Base-by-base conservation (phyloP, 1,140 invertebrate genomes). In the Daktulosphaira vitifoliae region DNA sequence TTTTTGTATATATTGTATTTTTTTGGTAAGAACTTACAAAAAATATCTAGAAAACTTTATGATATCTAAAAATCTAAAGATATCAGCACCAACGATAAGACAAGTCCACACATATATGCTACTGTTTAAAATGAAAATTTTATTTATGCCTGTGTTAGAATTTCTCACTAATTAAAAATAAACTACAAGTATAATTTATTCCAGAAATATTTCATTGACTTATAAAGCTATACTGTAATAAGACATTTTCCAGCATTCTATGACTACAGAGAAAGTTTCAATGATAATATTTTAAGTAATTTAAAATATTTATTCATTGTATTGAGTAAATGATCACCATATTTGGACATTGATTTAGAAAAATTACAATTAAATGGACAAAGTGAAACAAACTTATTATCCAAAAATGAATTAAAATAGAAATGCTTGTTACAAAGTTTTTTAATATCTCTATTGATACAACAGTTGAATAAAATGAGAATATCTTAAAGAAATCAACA, bases 371-470 rank as follows among this genome's bases (percentile, higher is more conserved):
- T 16, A 46, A 46, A 0, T 16, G 44, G 44, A 9, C 44, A 20
- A 18, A 46, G 2, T 18, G 44, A 46, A 46, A 46, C 44, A 46
- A 46, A 46, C 44, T 46, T 46, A 20, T 46, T 46, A 46, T 46
- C 18, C 16, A 20, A 11, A 46, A n/a, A n/a, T n/a, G n/a, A n/a
- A n/a, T n/a, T n/a, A n/a, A n/a, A n/a, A n/a, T n/a, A n/a, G n/a
- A n/a, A n/a, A n/a, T n/a, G n/a, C n/a, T n/a, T n/a, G n/a, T n/a
- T n/a, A n/a, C n/a, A n/a, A n/a, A n/a, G n/a, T n/a, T n/a, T n/a
- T n/a, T n/a, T n/a, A n/a, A n/a, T n/a, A n/a, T n/a, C n/a, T n/a
- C n/a, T n/a, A n/a, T n/a, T n/a, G n/a, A n/a, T n/a, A n/a, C n/a
- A n/a, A n/a, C n/a, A n/a, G n/a, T n/a, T n/a, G n/a, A n/a, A n/a